Percentiles rank a stretch among this genome's conserved stretches.
Evolutionary conservation across 2,113 vertebrate species (phyloP).

Genomic region (Pteruthius melanotis): DNA sequence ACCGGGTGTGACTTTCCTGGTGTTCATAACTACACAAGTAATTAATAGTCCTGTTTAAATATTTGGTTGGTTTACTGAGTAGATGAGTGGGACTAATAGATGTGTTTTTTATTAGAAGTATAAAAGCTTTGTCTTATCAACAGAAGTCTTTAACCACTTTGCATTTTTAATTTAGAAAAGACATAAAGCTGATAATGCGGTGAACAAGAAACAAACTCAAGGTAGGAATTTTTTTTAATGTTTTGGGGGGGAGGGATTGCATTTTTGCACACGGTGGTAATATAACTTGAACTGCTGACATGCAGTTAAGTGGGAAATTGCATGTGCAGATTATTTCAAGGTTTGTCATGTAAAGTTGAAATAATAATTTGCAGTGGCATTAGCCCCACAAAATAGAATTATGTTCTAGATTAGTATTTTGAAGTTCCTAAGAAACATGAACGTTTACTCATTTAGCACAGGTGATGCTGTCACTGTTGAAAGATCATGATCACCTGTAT

Average conservation of each 20-base stretch:
- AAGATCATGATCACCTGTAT: neutral
- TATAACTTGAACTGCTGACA: neutral
- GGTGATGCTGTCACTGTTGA: neutral
- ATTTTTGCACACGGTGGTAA: neutral
- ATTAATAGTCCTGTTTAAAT: neutral
- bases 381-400: neutral
- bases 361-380: neutral
- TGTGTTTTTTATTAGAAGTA: neutral
- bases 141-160: slow-evolving; percentile 26
- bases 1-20: neutral
- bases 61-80: neutral
- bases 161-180: slow-evolving; percentile 85
- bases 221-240: slow-evolving; percentile 73
- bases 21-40: neutral
- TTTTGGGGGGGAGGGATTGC: neutral
- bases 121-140: neutral
- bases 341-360: neutral
- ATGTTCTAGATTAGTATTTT: neutral
- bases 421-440: neutral
- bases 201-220: slow-evolving; percentile 98
- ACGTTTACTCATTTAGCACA: neutral
- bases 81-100: neutral
- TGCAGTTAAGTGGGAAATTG: neutral
- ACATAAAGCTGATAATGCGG: slow-evolving; percentile 91
- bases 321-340: neutral